Base-by-base conservation (phyloP, 2,113 vertebrate species). In the Lepisosteus oculatus region DNA sequence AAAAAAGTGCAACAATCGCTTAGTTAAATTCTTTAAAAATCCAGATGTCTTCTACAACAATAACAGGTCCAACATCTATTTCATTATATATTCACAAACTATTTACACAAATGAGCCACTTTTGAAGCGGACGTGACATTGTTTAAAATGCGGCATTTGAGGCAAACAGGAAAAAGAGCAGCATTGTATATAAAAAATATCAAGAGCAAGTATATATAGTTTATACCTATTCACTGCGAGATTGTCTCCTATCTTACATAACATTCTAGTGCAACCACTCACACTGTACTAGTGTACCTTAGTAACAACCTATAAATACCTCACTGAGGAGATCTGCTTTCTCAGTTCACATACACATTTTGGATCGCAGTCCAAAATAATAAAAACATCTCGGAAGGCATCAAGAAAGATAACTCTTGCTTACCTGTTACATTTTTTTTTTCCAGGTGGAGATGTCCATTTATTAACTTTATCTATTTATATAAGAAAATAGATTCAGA, bases 21-120 rank as follows among this genome's bases (percentile, higher is more conserved):
- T 90, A 90, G 90, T 91, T 84, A 92, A 91, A 88, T 92, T 88
- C 87, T 93, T 91, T 76, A 79, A 87, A 87, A 95, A 92, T 92
- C 88, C 91, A 95, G 92, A 93, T 90, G 94, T 91, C 86, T 91
- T 92, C 92, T 96, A 97, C 93, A 95, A 96, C 96, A 97, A 94
- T 93, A 95, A 94, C 93, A 91, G 87, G 85, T 93, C 86, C 85
- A 92, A 95, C 92, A 89, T 93, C 87, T 85, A 81, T 73, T 93
- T 93, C 87, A 91, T 91, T 84, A 89, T 88, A 93, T 96, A 93
- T 95, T 93, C 94, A 96, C 94, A 93, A 87, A 90, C 86, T 97
- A 96, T 97, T 89, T 97, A 97, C 95, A 95, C 79, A 89, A 80
- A 88, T 87, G 86, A 90, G 94, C 93, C 95, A 89, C 88, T 90